A percentile compares a stretch with the other conserved stretches of the same genome.
Conservation (phyloP, 2,113 vertebrate species). For the Heptranchias perlo region DNA sequence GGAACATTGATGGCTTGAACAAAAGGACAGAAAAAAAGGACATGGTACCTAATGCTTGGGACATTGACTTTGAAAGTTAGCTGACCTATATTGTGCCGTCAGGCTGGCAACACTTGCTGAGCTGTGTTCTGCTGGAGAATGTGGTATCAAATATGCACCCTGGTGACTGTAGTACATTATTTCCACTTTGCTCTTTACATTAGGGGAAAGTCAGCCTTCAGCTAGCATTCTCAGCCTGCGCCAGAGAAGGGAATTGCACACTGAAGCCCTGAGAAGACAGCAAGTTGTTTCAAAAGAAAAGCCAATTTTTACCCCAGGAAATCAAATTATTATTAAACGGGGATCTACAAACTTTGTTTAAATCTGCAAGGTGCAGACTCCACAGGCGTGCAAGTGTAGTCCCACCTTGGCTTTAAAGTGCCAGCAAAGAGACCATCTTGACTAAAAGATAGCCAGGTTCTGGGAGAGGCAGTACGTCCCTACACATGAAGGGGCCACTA, state of each 20-base stretch:
- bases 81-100: conserved; percentile 13
- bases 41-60: neutral
- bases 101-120: neutral
- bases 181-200: neutral
- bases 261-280: conserved; percentile 32
- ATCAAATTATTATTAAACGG: neutral
- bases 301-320: neutral
- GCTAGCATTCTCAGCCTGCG: conserved; percentile 15
- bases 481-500: neutral
- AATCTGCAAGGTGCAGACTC: conserved; percentile 10
- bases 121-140: neutral
- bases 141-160: neutral
- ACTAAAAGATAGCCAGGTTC: neutral
- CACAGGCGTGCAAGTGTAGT: neutral
- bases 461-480: conserved; percentile 4
- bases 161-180: neutral
- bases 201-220: neutral
- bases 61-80: conserved; percentile 24
- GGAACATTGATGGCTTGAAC: conserved; percentile 19
- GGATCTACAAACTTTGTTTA: neutral
- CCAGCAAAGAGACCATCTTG: neutral
- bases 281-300: conserved; percentile 11
- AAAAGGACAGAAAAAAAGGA: neutral
- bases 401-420: neutral
- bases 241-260: conserved; percentile 4